phyloP scores from a whole-genome alignment of 1,140 invertebrate species.

The Babylonia areolata region DNA sequence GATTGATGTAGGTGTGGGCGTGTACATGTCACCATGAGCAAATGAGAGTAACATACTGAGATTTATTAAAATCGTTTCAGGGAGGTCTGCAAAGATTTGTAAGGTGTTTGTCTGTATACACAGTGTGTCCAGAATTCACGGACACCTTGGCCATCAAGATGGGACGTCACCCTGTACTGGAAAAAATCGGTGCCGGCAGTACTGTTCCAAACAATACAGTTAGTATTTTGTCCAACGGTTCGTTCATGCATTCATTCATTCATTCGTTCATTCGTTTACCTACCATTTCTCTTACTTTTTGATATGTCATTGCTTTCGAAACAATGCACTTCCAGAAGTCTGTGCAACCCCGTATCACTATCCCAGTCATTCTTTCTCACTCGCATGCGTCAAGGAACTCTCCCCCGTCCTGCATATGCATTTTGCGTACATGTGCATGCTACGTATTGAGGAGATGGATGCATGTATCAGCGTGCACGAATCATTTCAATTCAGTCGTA shows the following conservation, averaged over 20 bases:
- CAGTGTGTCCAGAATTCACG: conserved; percentile 85
- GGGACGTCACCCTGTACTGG: conserved; percentile 88
- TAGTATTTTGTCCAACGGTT: conserved; percentile 66
- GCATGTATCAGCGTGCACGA: neutral
- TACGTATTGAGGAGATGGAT: neutral
- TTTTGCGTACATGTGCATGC: neutral
- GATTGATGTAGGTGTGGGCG: neutral
- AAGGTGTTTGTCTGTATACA: neutral
- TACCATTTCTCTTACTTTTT: neutral
- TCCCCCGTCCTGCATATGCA: no score
- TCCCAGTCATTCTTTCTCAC: no score
- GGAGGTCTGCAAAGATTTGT: no score
- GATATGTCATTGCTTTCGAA: no score
- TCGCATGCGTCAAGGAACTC: no score
- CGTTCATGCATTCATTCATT: neutral
- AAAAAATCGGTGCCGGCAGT: conserved; percentile 80
- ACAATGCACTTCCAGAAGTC: no score
- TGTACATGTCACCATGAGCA: neutral
- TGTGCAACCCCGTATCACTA: no score
- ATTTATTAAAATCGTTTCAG: no score
- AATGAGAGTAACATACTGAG: no score
- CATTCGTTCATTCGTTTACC: neutral
- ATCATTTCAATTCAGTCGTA: neutral
- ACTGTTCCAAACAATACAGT: conserved; percentile 87
- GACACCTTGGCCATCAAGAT: conserved; percentile 82